Conservation (phyloP, 2,888 invertebrate genomes). For the Antheraea assamensis region DNA sequence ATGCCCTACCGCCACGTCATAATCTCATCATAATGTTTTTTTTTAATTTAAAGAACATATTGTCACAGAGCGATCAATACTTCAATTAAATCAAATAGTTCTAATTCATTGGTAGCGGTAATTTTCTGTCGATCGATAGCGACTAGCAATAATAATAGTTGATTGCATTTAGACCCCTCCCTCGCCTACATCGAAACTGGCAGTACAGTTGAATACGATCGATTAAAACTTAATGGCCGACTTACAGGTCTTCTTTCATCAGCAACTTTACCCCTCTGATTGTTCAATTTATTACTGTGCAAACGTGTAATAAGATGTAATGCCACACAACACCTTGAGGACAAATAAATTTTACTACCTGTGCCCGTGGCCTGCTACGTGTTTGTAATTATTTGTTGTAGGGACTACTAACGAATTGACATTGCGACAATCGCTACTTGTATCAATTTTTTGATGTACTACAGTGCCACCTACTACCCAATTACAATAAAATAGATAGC, state of each 20-base stretch:
- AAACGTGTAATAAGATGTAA: not conserved
- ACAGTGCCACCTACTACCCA: too few species aligned
- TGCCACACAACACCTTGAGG: not conserved
- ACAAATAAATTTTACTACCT: too few species aligned
- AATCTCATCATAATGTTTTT: not conserved
- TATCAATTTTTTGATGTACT: too few species aligned
- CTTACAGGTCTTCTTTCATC: not conserved
- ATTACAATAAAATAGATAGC: too few species aligned
- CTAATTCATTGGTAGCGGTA: not conserved
- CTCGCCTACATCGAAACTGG: not conserved
- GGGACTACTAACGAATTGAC: too few species aligned
- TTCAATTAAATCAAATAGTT: not conserved
- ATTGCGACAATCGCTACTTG: too few species aligned
- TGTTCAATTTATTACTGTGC: not conserved
- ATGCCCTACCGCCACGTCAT: not conserved
- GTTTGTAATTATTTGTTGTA: too few species aligned
- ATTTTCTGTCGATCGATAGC: conserved; percentile 3
- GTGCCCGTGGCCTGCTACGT: too few species aligned
- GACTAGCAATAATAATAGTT: conserved; percentile 15
- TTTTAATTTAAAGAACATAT: not conserved
- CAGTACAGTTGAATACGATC: not conserved
- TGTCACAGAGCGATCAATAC: not conserved
- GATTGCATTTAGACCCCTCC: conserved; percentile 12
- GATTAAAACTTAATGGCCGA: not conserved
- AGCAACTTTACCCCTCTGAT: not conserved